phyloP scores from a whole-genome alignment of 2,888 invertebrate species.

The Eupsilia transversa region DNA sequence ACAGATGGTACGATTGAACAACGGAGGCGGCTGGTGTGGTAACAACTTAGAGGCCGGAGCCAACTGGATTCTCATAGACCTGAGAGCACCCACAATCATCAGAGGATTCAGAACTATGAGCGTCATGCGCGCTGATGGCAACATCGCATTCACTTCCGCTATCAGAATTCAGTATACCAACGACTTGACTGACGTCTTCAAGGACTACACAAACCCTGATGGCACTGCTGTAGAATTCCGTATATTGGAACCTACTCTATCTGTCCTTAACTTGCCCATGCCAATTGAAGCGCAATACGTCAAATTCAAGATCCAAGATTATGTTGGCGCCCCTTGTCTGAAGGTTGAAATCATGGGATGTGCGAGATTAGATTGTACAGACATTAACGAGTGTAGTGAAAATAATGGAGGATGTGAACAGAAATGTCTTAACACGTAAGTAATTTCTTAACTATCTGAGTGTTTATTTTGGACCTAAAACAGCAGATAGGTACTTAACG shows the following conservation, averaged over 20 bases:
- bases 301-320: conserved; percentile 96
- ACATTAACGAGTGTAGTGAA: conserved; percentile 96
- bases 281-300: conserved; percentile 97
- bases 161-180: conserved; percentile 97
- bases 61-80: conserved; percentile 96
- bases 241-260: conserved; percentile 96
- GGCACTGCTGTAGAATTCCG: conserved; percentile 98
- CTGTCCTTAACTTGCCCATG: conserved; percentile 96
- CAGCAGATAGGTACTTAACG: neutral
- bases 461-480: neutral
- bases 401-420: conserved; percentile 98
- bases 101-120: conserved; percentile 98
- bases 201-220: conserved; percentile 97
- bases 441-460: conserved; percentile 42
- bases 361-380: conserved; percentile 96
- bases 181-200: conserved; percentile 96
- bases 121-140: conserved; percentile 95
- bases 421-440: conserved; percentile 95
- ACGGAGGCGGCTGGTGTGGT: conserved; percentile 97
- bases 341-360: conserved; percentile 98
- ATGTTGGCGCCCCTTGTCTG: conserved; percentile 96
- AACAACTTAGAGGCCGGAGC: conserved; percentile 95
- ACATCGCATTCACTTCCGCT: conserved; percentile 96
- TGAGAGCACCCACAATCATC: conserved; percentile 96
- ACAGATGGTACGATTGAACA: conserved; percentile 95